These are phyloP conservation scores for Orycteropus afer DNA, from an alignment of 2,113 vertebrate species.

Conservation along the genomic window DNA sequence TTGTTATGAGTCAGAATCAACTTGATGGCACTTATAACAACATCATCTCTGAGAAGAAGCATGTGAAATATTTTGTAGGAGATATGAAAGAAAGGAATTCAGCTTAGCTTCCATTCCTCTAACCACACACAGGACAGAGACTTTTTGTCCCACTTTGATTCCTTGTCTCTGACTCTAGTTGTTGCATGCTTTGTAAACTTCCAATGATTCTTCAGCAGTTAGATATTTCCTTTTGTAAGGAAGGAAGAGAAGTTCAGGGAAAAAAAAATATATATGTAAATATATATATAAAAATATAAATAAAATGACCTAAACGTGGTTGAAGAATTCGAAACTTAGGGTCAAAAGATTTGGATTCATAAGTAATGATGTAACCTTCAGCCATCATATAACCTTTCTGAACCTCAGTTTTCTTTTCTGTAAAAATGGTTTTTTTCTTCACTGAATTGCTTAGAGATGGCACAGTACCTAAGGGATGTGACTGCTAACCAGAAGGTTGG, in stretches of 20 bases:
- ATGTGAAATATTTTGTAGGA: conserved; percentile 74
- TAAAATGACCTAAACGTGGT: background rate
- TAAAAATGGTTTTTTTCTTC: conserved; percentile 9
- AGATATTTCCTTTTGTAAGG: background rate
- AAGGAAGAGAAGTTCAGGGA: background rate
- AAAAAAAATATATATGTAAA: background rate
- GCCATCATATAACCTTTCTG: background rate
- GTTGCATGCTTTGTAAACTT: background rate
- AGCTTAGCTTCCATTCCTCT: conserved; percentile 69
- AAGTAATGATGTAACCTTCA: background rate
- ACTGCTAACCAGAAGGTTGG: too few species aligned
- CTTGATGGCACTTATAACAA: background rate
- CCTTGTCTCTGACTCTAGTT: background rate
- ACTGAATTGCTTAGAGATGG: background rate
- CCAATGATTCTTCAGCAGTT: background rate
- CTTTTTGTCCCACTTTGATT: background rate
- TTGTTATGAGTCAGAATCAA: background rate
- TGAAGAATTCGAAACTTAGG: background rate
- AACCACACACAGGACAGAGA: background rate
- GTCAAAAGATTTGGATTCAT: background rate
- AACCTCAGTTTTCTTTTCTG: background rate
- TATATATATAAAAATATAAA: background rate
- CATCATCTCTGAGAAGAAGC: conserved; percentile 43
- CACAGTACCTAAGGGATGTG: too few species aligned
- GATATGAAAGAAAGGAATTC: conserved; percentile 73